Evolutionary conservation across 2,888 invertebrate genomes (phyloP).

Genomic region (Caenorhabditis sulstoni): DNA sequence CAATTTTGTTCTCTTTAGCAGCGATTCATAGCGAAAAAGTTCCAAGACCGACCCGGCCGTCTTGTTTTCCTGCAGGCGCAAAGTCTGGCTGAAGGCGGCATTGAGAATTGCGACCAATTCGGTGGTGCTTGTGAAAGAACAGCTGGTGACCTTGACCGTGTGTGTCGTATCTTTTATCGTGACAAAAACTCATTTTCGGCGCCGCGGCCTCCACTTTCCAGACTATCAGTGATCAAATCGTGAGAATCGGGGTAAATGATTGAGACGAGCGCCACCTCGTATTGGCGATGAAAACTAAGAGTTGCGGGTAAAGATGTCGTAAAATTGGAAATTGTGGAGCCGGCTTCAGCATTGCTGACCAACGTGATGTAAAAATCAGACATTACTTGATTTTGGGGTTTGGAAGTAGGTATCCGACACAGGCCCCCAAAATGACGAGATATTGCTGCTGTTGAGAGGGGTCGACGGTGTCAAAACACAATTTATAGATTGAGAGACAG

Average conservation of each 20-base stretch:
- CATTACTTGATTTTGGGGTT: slow-evolving; percentile 23
- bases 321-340: slow-evolving; percentile 24
- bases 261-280: slow-evolving; percentile 13
- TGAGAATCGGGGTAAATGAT: slow-evolving; percentile 32
- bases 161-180: too few relatives aligned
- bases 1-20: not conserved
- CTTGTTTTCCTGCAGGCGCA: too few relatives aligned
- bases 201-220: too few relatives aligned
- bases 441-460: slow-evolving; percentile 26
- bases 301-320: slow-evolving; percentile 4
- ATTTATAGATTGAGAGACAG: slow-evolving; percentile 19
- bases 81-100: too few relatives aligned
- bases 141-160: not conserved
- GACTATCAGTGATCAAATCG: slow-evolving; percentile 20
- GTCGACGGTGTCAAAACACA: too few relatives aligned
- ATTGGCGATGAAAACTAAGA: not conserved
- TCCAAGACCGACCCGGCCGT: too few relatives aligned
- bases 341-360: slow-evolving; percentile 10
- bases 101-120: too few relatives aligned
- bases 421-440: slow-evolving; percentile 7
- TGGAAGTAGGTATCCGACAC: slow-evolving; percentile 27
- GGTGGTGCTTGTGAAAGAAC: too few relatives aligned
- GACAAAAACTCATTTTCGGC: slow-evolving; percentile 27
- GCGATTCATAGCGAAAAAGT: not conserved
- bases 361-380: slow-evolving; percentile 31